Percentiles rank a stretch among this genome's conserved stretches.
Conservation (phyloP, 2,797 vertebrate genomes). For the Esox lucius region DNA sequence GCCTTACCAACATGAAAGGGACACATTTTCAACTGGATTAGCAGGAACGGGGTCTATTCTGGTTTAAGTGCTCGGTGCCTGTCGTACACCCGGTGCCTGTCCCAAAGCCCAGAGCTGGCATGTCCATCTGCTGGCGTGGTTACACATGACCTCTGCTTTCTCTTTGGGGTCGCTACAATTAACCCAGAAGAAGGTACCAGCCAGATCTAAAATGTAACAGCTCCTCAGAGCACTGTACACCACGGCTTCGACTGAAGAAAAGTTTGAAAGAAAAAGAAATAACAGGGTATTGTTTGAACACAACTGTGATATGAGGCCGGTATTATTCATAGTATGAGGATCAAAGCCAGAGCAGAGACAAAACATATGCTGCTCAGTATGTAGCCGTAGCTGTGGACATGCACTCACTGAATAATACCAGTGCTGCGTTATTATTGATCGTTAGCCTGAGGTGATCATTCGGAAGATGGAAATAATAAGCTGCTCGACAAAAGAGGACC, state of each 20-base stretch:
- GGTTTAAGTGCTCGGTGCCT: neutral
- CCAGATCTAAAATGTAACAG: neutral
- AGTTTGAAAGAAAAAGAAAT: neutral
- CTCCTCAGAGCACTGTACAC: neutral
- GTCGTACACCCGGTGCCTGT: neutral
- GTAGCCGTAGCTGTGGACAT: neutral
- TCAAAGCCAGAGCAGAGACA: slow-evolving; percentile 12
- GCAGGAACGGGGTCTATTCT: neutral
- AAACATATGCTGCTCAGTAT: neutral
- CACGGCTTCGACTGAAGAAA: neutral
- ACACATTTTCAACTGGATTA: neutral
- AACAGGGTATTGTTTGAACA: slow-evolving; percentile 3
- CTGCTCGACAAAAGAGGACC: slow-evolving; percentile 8
- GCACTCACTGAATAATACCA: slow-evolving; percentile 26
- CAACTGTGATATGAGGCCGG: neutral
- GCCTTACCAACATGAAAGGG: neutral
- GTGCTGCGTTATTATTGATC: slow-evolving; percentile 30
- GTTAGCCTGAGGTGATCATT: slow-evolving; percentile 29
- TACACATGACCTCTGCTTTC: neutral
- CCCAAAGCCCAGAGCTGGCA: neutral
- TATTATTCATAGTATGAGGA: slow-evolving; percentile 6
- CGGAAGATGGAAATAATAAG: slow-evolving; percentile 29
- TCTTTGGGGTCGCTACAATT: neutral
- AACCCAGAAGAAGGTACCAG: neutral
- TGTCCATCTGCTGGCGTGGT: neutral